These are phyloP conservation scores for Mythimna lalbum DNA, from an alignment of 2,888 invertebrate genomes.

Conservation along the genomic window DNA sequence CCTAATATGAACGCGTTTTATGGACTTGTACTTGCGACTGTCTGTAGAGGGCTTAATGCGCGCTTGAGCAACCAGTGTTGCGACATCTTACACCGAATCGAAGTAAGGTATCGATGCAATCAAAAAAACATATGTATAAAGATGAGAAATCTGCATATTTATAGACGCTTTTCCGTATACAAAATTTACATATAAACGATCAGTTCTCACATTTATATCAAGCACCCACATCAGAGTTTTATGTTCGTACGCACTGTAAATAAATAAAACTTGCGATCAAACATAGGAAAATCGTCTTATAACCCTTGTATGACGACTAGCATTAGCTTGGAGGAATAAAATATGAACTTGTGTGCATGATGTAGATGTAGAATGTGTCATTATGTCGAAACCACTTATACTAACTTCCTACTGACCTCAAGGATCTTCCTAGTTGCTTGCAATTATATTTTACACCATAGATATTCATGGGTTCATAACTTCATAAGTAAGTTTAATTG, in stretches of 20 bases:
- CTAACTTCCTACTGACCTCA: constrained; percentile 64
- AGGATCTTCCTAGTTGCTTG: constrained; percentile 66
- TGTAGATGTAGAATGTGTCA: constrained; percentile 51
- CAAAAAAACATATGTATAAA: constrained; percentile 10
- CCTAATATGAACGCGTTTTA: constrained; percentile 51
- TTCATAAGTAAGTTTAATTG: constrained; percentile 46
- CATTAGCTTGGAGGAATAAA: constrained; percentile 24
- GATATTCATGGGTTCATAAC: constrained; percentile 53
- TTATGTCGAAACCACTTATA: constrained; percentile 59
- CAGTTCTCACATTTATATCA: constrained; percentile 50
- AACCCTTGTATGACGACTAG: not conserved
- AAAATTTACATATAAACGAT: constrained; percentile 57
- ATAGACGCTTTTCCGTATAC: constrained; percentile 47
- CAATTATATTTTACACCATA: constrained; percentile 53
- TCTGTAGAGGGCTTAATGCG: constrained; percentile 47
- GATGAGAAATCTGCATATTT: constrained; percentile 45
- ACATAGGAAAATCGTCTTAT: constrained; percentile 33
- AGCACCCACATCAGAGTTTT: constrained; percentile 33
- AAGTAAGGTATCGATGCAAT: constrained; percentile 29
- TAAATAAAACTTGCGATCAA: constrained; percentile 27
- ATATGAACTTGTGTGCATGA: constrained; percentile 28
- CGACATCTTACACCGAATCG: constrained; percentile 23
- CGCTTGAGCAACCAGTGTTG: constrained; percentile 40
- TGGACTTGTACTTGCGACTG: constrained; percentile 36
- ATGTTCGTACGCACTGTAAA: constrained; percentile 41